Conservation (phyloP, 2,797 vertebrate genomes). For the Miichthys miiuy region DNA sequence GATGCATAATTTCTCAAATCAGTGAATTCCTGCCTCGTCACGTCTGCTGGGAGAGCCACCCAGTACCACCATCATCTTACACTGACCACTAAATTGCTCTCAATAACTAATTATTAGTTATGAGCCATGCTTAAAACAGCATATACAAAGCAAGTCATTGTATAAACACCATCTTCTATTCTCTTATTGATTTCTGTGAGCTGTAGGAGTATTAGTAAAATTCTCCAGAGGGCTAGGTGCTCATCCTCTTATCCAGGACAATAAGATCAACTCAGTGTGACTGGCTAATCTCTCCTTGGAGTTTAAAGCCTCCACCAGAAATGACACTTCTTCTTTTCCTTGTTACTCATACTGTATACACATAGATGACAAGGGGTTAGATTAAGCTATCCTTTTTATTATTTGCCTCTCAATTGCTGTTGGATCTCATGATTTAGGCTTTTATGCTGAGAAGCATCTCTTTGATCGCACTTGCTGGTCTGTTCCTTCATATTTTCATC, state of each 20-base stretch:
- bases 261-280: conserved; percentile 79
- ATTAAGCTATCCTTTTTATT: conserved; percentile 61
- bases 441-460: conserved; percentile 29
- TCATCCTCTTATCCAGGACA: conserved; percentile 81
- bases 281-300: conserved; percentile 74
- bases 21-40: conserved; percentile 6
- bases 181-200: conserved; percentile 75
- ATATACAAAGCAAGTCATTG: conserved; percentile 51
- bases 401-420: conserved; percentile 41
- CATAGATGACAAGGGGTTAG: conserved; percentile 66
- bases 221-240: conserved; percentile 67
- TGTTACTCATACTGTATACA: conserved; percentile 52
- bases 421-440: conserved; percentile 48
- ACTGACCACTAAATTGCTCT: conserved; percentile 37
- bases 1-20: neutral
- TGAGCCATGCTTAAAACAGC: conserved; percentile 39
- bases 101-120: conserved; percentile 36
- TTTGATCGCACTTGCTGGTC: conserved; percentile 33
- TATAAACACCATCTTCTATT: conserved; percentile 57
- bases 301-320: conserved; percentile 69
- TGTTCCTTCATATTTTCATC: conserved; percentile 39
- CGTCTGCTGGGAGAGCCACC: neutral
- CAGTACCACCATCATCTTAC: conserved; percentile 4
- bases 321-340: conserved; percentile 57
- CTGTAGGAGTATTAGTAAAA: conserved; percentile 66